Evolutionary conservation across 2,888 invertebrate genomes (phyloP), one percentile per base, ranked within the genome.

Genomic region (Parapristionchus giblindavisi): DNA sequence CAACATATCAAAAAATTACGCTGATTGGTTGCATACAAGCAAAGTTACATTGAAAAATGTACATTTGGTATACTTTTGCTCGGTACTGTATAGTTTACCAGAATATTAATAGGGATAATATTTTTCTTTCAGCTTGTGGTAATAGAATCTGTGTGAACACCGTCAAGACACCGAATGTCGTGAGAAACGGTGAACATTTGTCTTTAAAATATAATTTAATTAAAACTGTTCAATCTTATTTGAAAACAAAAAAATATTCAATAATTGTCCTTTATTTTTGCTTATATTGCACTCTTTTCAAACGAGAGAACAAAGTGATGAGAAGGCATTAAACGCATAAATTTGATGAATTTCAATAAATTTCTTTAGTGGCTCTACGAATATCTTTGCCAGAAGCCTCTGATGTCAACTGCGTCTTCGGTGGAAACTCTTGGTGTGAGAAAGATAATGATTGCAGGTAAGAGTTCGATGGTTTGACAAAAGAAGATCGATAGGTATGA

Each of bases 61-160:
- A n/a, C n/a, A n/a, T n/a, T n/a, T n/a, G n/a, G n/a, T n/a, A n/a
- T n/a, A n/a, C n/a, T n/a, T n/a, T n/a, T n/a, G n/a, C n/a, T n/a
- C n/a, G n/a, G n/a, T n/a, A n/a, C n/a, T n/a, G n/a, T n/a, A n/a
- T n/a, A n/a, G n/a, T n/a, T n/a, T n/a, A n/a, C n/a, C n/a, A n/a
- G n/a, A n/a, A n/a, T n/a, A n/a, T n/a, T n/a, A n/a, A n/a, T n/a
- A n/a, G n/a, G n/a, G n/a, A n/a, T n/a, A n/a, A n/a, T n/a, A n/a
- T n/a, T n/a, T 52, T 5, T 56, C 11, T 1, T 61, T 17, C 51
- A 68, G 68, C 36, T 8, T 68, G 68, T 29, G 68, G 68, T 34
- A 68, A 68, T 52, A 32, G 52, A 27, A 68, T 68, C n/a, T 68
- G 68, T 17, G 36, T 68, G n/a, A 68, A 34, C 36, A 51, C 68